phyloP scores from a whole-genome alignment of 2,888 invertebrate genomes.

The Napeogenes inachia region DNA sequence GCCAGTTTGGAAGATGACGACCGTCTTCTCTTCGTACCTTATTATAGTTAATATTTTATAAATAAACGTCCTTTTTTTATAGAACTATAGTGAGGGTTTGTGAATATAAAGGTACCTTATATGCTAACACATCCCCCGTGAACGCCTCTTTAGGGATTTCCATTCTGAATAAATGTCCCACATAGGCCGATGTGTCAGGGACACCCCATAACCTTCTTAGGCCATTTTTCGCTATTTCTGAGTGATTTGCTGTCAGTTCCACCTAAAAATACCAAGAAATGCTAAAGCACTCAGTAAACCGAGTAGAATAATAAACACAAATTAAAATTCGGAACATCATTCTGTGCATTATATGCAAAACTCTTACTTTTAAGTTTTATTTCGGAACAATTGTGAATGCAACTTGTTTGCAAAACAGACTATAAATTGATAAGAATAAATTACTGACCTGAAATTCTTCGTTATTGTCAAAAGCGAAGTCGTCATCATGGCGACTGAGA shows the following conservation, averaged over 20 bases:
- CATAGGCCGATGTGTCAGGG: constrained; percentile 81
- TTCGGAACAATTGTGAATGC: constrained; percentile 4
- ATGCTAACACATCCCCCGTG: constrained; percentile 80
- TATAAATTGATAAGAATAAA: constrained; percentile 13
- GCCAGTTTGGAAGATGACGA: constrained; percentile 79
- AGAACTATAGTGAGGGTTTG: background rate
- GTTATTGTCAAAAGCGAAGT: constrained; percentile 72
- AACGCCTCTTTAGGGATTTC: constrained; percentile 85
- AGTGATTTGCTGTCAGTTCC: constrained; percentile 68
- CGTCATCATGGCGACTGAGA: constrained; percentile 67
- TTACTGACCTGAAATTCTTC: constrained; percentile 67
- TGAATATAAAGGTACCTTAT: constrained; percentile 77
- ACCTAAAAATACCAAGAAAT: constrained; percentile 47
- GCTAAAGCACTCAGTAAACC: background rate
- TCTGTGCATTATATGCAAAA: constrained; percentile 18
- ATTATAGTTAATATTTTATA: background rate
- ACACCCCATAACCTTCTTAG: constrained; percentile 76
- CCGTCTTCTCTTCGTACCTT: constrained; percentile 65
- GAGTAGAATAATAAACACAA: constrained; percentile 6
- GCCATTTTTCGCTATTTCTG: constrained; percentile 71
- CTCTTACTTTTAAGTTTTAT: constrained; percentile 3
- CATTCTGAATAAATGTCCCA: constrained; percentile 85
- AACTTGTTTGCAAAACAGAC: constrained; percentile 16
- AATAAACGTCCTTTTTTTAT: no score
- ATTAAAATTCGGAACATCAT: constrained; percentile 20